These are phyloP conservation scores for Pagrus major DNA, from an alignment of 2,113 vertebrate species.

Conservation along the genomic window DNA sequence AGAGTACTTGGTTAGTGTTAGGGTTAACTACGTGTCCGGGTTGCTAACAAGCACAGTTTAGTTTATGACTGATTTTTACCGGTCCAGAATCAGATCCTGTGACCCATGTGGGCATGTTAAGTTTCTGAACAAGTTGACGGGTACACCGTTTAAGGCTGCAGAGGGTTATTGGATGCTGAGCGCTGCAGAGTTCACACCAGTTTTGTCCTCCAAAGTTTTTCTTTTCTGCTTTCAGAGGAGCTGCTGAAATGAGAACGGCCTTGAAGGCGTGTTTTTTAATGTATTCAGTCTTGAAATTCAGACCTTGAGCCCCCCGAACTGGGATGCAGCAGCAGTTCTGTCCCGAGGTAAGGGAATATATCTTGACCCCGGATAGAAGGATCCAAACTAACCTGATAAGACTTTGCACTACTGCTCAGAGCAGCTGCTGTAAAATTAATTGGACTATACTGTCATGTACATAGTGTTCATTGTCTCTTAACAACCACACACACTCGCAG, in stretches of 20 bases:
- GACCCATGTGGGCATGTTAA: not conserved
- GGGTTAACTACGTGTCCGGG: too few species aligned
- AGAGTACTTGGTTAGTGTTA: not conserved
- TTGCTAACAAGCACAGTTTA: not conserved
- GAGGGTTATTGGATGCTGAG: slow-evolving; percentile 3
- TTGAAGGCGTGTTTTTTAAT: not conserved
- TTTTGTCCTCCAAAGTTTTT: slow-evolving; percentile 3
- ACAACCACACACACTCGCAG: not conserved
- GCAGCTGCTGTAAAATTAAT: not conserved
- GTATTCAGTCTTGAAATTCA: slow-evolving; percentile 12
- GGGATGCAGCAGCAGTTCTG: not conserved
- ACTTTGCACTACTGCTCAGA: not conserved
- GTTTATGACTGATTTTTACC: not conserved
- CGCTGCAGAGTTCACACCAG: not conserved
- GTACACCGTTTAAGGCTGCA: not conserved
- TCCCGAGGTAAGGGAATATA: not conserved
- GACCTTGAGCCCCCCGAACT: not conserved
- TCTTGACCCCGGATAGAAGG: not conserved
- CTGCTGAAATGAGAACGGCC: not conserved
- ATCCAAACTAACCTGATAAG: not conserved
- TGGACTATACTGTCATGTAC: not conserved
- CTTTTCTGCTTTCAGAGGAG: not conserved
- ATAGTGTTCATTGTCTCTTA: slow-evolving; percentile 10
- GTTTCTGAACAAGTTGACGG: not conserved
- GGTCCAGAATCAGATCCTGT: not conserved